phyloP scores from a whole-genome alignment of 2,888 invertebrate genomes.

The Xanthorhoe designata region DNA sequence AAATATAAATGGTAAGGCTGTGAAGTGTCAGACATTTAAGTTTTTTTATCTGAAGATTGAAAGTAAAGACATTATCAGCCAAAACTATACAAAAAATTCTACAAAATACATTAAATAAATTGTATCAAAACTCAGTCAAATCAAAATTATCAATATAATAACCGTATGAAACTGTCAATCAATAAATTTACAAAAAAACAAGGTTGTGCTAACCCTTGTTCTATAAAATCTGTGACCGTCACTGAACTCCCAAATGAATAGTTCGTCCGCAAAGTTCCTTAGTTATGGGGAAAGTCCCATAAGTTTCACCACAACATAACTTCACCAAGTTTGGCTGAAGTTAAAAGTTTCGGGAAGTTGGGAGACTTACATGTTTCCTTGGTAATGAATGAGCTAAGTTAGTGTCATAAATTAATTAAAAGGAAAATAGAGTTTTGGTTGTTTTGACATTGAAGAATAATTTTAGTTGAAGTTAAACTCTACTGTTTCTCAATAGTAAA shows the following conservation, averaged over 20 bases:
- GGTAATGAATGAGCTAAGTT: conserved; percentile 46
- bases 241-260: conserved; percentile 45
- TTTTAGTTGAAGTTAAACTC: background rate
- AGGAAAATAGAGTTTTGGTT: conserved; percentile 1
- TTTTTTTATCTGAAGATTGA: too few relatives aligned
- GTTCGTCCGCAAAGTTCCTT: conserved; percentile 59
- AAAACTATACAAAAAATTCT: too few relatives aligned
- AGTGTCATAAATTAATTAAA: conserved; percentile 15
- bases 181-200: too few relatives aligned
- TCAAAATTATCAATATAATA: too few relatives aligned
- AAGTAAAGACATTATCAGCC: too few relatives aligned
- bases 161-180: too few relatives aligned
- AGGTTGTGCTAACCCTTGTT: conserved; percentile 10
- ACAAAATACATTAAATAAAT: too few relatives aligned
- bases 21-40: too few relatives aligned
- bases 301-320: conserved; percentile 72
- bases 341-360: conserved; percentile 57
- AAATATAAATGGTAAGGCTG: too few relatives aligned
- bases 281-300: conserved; percentile 65
- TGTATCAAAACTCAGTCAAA: too few relatives aligned
- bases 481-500: too few relatives aligned
- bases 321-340: conserved; percentile 54
- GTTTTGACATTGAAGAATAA: background rate
- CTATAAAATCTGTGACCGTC: conserved; percentile 33
- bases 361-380: conserved; percentile 52